Evolutionary conservation across 2,888 invertebrate species (phyloP), one percentile per base, ranked within the genome.

Genomic region (Petrolisthes cinctipes): DNA sequence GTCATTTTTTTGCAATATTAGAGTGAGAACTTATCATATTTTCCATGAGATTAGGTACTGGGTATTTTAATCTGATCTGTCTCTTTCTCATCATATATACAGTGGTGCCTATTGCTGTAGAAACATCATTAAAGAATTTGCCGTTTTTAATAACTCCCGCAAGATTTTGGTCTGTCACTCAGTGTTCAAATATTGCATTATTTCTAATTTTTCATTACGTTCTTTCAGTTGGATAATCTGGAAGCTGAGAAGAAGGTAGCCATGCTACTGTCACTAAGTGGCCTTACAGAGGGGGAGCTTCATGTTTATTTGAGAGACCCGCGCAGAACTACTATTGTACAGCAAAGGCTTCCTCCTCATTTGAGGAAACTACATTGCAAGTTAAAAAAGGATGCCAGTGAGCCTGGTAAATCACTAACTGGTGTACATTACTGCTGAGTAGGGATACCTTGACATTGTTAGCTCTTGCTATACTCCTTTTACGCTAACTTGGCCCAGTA

Each of bases 201-300:
- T 53, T 54, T 54, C 4, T 17, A 51, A 78, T 5, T 53, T 51
- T 78, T 37, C 14, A 11, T 3, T 6, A 61, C 23, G 57, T 4
- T 57, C 78, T 87, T 83, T 57, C 66, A 88, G 88, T n/a, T 88
- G 51, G 88, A 73, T 61, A 53, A 7, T 68, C 68, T 88, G 11
- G 88, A 88, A 57, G 75, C 76, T 68, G 88, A 88, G 73, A 88
- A 85, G 76, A 88, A 88, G 66, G 82, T 88, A 7, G 73, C 82
- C 9, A 54, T 88, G 66, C 37, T 88, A n/a, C 23, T 88, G 23
- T 81, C 73, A 11, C n/a, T 88, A 56, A 81, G 81, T 88, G 88
- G 88, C 14, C 76, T 88, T n/a, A 79, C 88, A 66, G 88, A 88
- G 75, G 84, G 84, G 53, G 88, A 88, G 66, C 51, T 88, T 66